Evolutionary conservation across 2,888 invertebrate genomes (phyloP), one percentile per base, ranked within the genome.

Genomic region (Panopea generosa): DNA sequence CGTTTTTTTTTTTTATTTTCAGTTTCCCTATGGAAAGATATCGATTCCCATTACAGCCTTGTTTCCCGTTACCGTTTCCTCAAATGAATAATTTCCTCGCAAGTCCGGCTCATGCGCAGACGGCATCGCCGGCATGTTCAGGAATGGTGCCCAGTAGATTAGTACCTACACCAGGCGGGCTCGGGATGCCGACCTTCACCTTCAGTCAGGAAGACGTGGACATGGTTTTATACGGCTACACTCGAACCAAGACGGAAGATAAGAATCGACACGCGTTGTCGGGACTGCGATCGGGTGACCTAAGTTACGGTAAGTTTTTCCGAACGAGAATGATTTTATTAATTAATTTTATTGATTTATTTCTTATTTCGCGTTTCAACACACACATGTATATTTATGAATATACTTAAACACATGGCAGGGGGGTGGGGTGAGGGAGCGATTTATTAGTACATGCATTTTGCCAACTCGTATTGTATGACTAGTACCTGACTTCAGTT

Each of bases 211-310:
- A 87, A 49, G 91, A 91, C 56, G 74, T 91, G 20, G 91, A 91
- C 77, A 88, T 89, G 86, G 89, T 89, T 1, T 82, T 91, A 22
- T 91, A 91, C 69, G 91, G 91, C 0, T 91, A 90, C 71, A 89
- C 90, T 22, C 87, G 87, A 62, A 84, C 78, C 29, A 84, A 83
- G 50, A 60, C 73, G 16, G 84, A 82, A 24, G 83, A 83, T 62
- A 82, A 77, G 16, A 88, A 86, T 14, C 89, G 89, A 20, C 91
- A 91, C 67, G 91, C 91, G 4, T 78, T 91, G 40, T 91, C 91
- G 0, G 90, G 91, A 7, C 84, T 91, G 6, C 81, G 88, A 55
- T 87, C 90, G 2, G 86, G 87, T 14, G 87, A 90, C 61, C 84
- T 91, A 16, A 90, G 86, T 40, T 89, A 91, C 75, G 90, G 91